Evolutionary conservation across 2,888 invertebrate genomes (phyloP), one percentile per base, ranked within the genome.

Genomic region (Hydraecia micacea): DNA sequence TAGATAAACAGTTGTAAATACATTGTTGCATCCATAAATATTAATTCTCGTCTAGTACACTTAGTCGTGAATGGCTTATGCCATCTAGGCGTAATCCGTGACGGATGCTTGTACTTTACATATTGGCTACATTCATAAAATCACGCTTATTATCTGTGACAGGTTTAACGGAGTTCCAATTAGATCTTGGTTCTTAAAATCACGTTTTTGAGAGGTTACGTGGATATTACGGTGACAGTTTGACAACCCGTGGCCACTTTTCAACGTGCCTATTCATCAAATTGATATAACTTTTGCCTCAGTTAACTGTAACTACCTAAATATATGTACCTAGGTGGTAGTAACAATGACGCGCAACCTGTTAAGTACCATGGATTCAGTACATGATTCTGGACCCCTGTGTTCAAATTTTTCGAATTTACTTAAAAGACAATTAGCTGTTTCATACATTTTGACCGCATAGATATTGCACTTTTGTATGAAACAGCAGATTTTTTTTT

Each of bases 1-100:
- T 87, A 83, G 86, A 81, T 85, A 75, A 76, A 72, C 67, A 75
- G 32, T 78, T 52, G 72, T 75, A 71, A 75, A 75, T 65, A 81
- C 86, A 85, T 32, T 58, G 78, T 75, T 74, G 72, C 79, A 74
- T 8, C 42, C 60, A 78, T 75, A 68, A 71, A 83, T 83, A 85
- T 86, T 83, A 68, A 83, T 83, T 65, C 39, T 73, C 60, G 73
- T 71, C 86, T 81, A 62, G 60, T 70, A 62, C 69, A 65, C 42
- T 79, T 75, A 21, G 62, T 78, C 21, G 55, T 75, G 63, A 83
- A 80, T 79, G 73, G 55, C 39, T 49, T 46, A 73, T 55, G 36
- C 25, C 49, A 73, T 74, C 32, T 55, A 46, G 72, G 73, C 83
- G 85, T 77, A 70, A 81, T 84, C 70, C 62, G 58, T 84, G 85